A percentile compares a stretch with the other conserved stretches of the same genome.
Conservation (phyloP, 2,797 vertebrate species). For the Hemitrygon akajei region DNA sequence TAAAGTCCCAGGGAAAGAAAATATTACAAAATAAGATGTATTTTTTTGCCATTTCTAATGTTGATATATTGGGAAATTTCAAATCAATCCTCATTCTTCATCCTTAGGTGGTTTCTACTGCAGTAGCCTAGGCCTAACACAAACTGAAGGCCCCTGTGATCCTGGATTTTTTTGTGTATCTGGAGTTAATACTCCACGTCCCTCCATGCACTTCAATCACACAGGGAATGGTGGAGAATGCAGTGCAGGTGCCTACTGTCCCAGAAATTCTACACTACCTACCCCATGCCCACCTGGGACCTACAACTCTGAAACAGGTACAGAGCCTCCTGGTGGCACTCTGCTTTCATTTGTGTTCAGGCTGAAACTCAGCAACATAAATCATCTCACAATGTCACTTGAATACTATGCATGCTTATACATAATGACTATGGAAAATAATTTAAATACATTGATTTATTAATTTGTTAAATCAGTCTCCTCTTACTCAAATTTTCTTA, state of each 20-base stretch:
- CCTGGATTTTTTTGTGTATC: conserved; percentile 31
- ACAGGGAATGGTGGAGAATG: conserved; percentile 26
- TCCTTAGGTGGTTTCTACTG: conserved; percentile 21
- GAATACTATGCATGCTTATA: neutral
- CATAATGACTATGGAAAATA: neutral
- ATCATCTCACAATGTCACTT: neutral
- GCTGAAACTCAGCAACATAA: neutral
- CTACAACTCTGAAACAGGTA: conserved; percentile 32
- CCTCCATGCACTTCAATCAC: neutral
- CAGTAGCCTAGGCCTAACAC: neutral
- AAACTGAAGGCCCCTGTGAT: conserved; percentile 3
- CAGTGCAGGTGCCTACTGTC: conserved; percentile 1
- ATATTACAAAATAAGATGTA: neutral
- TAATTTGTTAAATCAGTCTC: neutral
- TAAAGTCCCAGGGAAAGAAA: neutral
- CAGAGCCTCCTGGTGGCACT: too few species aligned
- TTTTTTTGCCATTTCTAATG: neutral
- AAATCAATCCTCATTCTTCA: neutral
- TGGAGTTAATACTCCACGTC: neutral
- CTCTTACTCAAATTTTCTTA: too few species aligned
- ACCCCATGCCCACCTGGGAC: neutral
- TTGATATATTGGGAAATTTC: neutral
- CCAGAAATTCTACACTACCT: neutral
- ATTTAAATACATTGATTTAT: neutral
- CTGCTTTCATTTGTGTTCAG: neutral